A percentile compares a stretch with the other conserved stretches of the same genome.
Evolutionary conservation across 64 coral and sea anemone genomes (phyloP).

Genomic region (Dendronephthya gigantea): DNA sequence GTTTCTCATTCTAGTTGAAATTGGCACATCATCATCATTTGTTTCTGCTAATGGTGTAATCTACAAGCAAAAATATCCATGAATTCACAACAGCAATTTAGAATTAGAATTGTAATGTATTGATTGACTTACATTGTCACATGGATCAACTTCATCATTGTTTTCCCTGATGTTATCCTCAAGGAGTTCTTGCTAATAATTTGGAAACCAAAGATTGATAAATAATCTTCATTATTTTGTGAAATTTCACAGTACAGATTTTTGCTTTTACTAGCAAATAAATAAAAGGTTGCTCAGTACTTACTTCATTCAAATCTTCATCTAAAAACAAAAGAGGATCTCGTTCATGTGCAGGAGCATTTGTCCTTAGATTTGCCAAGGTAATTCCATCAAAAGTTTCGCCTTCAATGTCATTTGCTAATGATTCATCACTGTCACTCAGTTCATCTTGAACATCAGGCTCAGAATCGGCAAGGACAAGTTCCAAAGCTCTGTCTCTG

Average conservation of each 20-base stretch:
- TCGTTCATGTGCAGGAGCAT: background rate
- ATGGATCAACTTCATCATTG: background rate
- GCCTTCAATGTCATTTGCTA: background rate
- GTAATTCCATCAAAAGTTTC: background rate
- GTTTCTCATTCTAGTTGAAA: conserved; percentile 6
- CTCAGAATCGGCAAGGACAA: background rate
- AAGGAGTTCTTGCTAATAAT: background rate
- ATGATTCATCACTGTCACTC: background rate
- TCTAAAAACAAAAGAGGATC: background rate
- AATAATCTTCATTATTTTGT: background rate
- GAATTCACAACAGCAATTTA: background rate
- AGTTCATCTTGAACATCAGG: too few relatives aligned
- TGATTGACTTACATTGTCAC: background rate
- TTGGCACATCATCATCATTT: background rate
- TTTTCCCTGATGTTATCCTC: background rate
- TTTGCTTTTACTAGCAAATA: background rate
- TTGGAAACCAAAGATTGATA: background rate
- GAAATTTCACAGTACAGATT: background rate
- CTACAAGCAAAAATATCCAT: background rate
- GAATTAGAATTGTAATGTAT: background rate
- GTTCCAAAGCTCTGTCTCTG: background rate
- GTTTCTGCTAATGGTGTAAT: background rate
- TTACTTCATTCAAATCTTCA: background rate
- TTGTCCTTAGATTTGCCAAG: background rate
- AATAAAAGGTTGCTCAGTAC: background rate